Percentiles rank a stretch among this genome's conserved stretches.
These are phyloP conservation scores for Acanthochromis polyacanthus DNA, from an alignment of 2,113 vertebrate genomes.

Conservation along the genomic window DNA sequence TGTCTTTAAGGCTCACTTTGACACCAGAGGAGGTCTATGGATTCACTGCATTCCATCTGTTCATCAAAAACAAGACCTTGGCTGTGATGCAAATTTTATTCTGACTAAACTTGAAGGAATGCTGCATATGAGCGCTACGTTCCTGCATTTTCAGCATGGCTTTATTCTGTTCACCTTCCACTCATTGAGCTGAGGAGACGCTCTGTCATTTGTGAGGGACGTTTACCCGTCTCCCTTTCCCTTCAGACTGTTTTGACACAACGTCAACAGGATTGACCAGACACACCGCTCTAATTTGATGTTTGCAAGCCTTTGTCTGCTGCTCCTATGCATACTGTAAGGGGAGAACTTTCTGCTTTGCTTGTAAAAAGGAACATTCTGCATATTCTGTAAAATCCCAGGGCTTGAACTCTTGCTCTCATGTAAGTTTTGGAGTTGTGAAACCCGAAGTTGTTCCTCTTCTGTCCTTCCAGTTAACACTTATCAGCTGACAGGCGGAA, in stretches of 20 bases:
- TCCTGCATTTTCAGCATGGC: neutral
- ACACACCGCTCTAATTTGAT: neutral
- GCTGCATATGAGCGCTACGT: neutral
- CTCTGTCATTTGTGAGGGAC: neutral
- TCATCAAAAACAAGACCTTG: neutral
- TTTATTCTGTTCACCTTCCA: neutral
- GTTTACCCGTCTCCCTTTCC: neutral
- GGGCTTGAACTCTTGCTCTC: neutral
- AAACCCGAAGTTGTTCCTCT: constrained; percentile 50
- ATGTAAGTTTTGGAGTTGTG: constrained; percentile 5
- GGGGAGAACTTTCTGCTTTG: neutral
- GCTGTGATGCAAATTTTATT: neutral
- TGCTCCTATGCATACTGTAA: neutral
- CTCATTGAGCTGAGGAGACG: neutral
- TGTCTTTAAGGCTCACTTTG: neutral
- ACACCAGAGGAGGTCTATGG: neutral
- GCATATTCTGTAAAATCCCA: neutral
- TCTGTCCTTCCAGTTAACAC: constrained; percentile 5
- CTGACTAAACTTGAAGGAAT: neutral
- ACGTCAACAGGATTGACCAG: constrained; percentile 6
- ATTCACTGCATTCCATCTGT: neutral
- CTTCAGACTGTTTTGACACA: constrained; percentile 13
- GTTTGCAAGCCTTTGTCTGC: neutral
- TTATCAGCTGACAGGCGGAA: constrained; percentile 20
- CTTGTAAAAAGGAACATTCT: neutral